A percentile compares a stretch with the other conserved stretches of the same genome.
phyloP scores from a whole-genome alignment of 2,797 vertebrate genomes.

The Odontamblyopus lacepedii region DNA sequence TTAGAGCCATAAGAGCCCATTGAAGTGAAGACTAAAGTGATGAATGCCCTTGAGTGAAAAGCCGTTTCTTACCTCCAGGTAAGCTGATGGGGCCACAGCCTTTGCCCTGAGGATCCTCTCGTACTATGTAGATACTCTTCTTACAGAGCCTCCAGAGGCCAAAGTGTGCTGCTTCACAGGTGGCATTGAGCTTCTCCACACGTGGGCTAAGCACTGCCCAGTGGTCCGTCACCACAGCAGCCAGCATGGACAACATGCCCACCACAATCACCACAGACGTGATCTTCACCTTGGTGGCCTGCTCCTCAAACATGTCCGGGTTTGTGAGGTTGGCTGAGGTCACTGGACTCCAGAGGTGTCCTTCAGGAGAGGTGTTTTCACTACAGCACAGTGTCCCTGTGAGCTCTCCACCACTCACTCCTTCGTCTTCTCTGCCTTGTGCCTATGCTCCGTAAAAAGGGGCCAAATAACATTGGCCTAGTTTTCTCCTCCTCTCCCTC shows the following conservation, averaged over 20 bases:
- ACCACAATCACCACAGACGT: slow-evolving; percentile 85
- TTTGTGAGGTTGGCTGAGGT: background rate
- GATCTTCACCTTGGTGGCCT: slow-evolving; percentile 86
- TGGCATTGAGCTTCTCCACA: slow-evolving; percentile 79
- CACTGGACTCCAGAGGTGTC: slow-evolving; percentile 41
- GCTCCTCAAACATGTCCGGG: slow-evolving; percentile 80
- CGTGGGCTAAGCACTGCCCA: slow-evolving; percentile 94
- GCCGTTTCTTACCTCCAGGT: slow-evolving; percentile 85
- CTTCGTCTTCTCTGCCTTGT: slow-evolving; percentile 58
- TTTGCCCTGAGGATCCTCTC: slow-evolving; percentile 75
- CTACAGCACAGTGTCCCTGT: slow-evolving; percentile 32
- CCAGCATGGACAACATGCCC: slow-evolving; percentile 86
- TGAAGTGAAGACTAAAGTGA: background rate
- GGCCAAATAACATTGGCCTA: slow-evolving; percentile 83
- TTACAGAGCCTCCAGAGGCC: slow-evolving; percentile 95
- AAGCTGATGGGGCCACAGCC: slow-evolving; percentile 84
- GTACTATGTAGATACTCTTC: slow-evolving; percentile 80
- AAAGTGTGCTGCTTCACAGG: slow-evolving; percentile 92
- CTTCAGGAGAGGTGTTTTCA: slow-evolving; percentile 31
- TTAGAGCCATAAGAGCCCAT: background rate
- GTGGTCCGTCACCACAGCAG: slow-evolving; percentile 90
- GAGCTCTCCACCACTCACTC: slow-evolving; percentile 62
- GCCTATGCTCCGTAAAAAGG: slow-evolving; percentile 64
- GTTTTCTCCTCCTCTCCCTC: slow-evolving; percentile 70
- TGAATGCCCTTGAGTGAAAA: background rate